phyloP scores from a whole-genome alignment of 2,888 invertebrate genomes.

The Acronicta leporina region DNA sequence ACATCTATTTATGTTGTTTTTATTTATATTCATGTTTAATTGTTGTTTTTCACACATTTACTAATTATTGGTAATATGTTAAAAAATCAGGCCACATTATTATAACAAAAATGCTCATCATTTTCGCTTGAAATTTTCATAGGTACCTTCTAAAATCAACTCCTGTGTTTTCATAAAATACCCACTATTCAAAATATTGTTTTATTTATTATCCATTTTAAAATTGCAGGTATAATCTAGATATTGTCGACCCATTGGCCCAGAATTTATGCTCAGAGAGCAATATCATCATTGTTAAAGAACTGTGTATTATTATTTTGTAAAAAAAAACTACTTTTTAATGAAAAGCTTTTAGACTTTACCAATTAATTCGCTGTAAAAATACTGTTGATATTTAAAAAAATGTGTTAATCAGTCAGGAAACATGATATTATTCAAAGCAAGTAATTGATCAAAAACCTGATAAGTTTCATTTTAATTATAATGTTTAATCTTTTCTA shows the following conservation, averaged over 20 bases:
- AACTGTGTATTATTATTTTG: not conserved
- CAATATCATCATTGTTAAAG: conserved; percentile 27
- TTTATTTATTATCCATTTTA: conserved; percentile 17
- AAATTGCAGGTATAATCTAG: conserved; percentile 36
- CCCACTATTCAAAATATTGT: conserved; percentile 27
- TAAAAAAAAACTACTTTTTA: conserved; percentile 11
- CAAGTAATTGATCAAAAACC: conserved; percentile 19
- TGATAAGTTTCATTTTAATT: conserved; percentile 17
- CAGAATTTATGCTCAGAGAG: conserved; percentile 32
- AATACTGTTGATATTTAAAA: conserved; percentile 1
- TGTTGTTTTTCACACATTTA: too few relatives aligned
- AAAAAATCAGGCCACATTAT: too few relatives aligned
- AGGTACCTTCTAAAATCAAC: too few relatives aligned
- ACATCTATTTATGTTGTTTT: too few relatives aligned
- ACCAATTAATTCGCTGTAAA: conserved; percentile 1
- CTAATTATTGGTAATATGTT: too few relatives aligned
- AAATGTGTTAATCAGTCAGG: conserved; percentile 16
- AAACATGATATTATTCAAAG: conserved; percentile 24
- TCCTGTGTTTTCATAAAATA: not conserved
- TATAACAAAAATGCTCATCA: too few relatives aligned
- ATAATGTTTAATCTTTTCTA: too few relatives aligned
- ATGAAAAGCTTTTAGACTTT: not conserved
- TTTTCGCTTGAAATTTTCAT: too few relatives aligned
- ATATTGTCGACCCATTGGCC: conserved; percentile 28
- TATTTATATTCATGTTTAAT: too few relatives aligned